Conservation (phyloP, 2,797 vertebrate genomes). For the Myotis findleyi region DNA sequence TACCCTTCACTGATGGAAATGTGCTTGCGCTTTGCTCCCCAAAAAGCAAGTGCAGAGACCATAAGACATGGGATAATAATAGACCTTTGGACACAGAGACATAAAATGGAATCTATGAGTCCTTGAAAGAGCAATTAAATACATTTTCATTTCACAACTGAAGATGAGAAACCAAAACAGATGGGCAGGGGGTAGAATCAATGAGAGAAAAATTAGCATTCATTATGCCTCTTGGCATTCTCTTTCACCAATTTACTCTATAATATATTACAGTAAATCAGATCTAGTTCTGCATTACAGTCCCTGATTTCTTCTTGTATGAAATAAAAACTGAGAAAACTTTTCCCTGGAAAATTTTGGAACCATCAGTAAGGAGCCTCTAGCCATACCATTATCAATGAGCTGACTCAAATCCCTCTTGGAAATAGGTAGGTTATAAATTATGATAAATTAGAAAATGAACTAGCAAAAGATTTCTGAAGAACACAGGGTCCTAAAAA, state of each 20-base stretch:
- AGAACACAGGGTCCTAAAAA: neutral
- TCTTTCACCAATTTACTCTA: slow-evolving; percentile 56
- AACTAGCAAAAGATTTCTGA: neutral
- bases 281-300: slow-evolving; percentile 5
- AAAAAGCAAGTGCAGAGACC: slow-evolving; percentile 66
- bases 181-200: slow-evolving; percentile 73
- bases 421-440: slow-evolving; percentile 33
- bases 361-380: slow-evolving; percentile 12
- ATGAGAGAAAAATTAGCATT: slow-evolving; percentile 74
- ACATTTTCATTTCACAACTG: slow-evolving; percentile 70
- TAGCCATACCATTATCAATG: slow-evolving; percentile 5
- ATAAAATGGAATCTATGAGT: slow-evolving; percentile 72
- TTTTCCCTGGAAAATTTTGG: slow-evolving; percentile 49
- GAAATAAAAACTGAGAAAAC: slow-evolving; percentile 38
- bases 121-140: slow-evolving; percentile 76
- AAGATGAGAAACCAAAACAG: slow-evolving; percentile 77
- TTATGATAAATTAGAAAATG: slow-evolving; percentile 14
- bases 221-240: slow-evolving; percentile 68
- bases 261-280: slow-evolving; percentile 53
- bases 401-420: slow-evolving; percentile 6
- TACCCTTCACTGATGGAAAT: slow-evolving; percentile 73
- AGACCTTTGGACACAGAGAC: slow-evolving; percentile 58
- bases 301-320: slow-evolving; percentile 43
- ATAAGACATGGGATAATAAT: slow-evolving; percentile 66
- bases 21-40: slow-evolving; percentile 52